These are phyloP conservation scores for Pyrocephalus nanus DNA, from an alignment of 2,797 vertebrate species.

Conservation along the genomic window DNA sequence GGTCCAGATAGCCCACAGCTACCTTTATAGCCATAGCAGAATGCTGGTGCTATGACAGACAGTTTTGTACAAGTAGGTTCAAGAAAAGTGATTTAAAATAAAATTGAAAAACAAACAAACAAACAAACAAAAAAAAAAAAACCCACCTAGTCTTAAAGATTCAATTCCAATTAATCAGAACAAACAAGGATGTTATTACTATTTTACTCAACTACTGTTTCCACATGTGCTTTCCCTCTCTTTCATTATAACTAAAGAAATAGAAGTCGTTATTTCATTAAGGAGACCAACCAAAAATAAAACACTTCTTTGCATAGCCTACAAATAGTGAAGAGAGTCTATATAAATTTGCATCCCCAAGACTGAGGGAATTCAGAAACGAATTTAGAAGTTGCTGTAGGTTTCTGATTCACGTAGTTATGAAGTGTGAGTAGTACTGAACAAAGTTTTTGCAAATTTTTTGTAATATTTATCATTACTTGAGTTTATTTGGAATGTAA, in stretches of 20 bases:
- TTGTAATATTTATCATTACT: background rate
- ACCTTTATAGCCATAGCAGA: background rate
- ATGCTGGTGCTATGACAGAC: background rate
- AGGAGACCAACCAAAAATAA: background rate
- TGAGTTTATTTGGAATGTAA: background rate
- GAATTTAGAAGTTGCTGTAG: background rate
- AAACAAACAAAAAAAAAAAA: background rate
- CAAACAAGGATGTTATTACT: background rate
- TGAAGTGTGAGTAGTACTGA: background rate
- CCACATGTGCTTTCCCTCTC: background rate
- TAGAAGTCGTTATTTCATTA: background rate
- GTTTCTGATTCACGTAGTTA: background rate
- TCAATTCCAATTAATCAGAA: background rate
- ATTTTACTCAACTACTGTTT: background rate
- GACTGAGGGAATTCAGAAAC: background rate
- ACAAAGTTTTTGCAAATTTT: background rate
- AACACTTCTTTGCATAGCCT: background rate
- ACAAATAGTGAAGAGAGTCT: background rate
- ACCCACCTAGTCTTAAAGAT: background rate
- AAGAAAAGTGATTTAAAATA: background rate
- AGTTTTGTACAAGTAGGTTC: background rate
- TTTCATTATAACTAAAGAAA: background rate
- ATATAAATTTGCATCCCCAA: background rate
- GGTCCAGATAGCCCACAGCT: background rate
- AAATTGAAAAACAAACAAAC: background rate